Conservation (phyloP, 2,113 vertebrate genomes). For the Siphamia tubifer region DNA sequence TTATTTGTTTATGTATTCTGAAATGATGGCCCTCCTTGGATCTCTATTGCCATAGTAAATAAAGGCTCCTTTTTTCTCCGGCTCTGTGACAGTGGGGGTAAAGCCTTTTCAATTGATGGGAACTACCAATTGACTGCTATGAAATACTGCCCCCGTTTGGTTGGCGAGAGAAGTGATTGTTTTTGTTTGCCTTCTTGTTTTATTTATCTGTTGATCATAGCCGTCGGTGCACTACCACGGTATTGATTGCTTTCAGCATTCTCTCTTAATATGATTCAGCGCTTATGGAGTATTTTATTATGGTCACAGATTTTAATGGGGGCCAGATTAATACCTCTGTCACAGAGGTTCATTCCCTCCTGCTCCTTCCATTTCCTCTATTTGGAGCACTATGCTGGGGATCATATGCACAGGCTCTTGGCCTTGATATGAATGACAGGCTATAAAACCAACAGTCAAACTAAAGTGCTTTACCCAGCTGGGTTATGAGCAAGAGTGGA, state of each 20-base stretch:
- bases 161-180: slow-evolving; percentile 45
- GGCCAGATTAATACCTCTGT: slow-evolving; percentile 71
- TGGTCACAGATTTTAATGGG: slow-evolving; percentile 65
- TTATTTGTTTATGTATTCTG: slow-evolving; percentile 68
- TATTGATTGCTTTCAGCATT: slow-evolving; percentile 60
- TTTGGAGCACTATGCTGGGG: slow-evolving; percentile 18
- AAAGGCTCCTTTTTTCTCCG: slow-evolving; percentile 37
- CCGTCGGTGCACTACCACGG: slow-evolving; percentile 33
- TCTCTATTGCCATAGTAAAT: slow-evolving; percentile 53
- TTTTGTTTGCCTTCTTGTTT: slow-evolving; percentile 28
- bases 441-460: slow-evolving; percentile 63
- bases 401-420: slow-evolving; percentile 44
- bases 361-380: slow-evolving; percentile 8
- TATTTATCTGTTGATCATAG: slow-evolving; percentile 68
- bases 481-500: slow-evolving; percentile 45
- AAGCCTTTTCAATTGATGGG: slow-evolving; percentile 8
- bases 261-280: slow-evolving; percentile 61
- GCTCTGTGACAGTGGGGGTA: neutral
- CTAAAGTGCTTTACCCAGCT: slow-evolving; percentile 69
- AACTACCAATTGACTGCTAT: slow-evolving; percentile 33
- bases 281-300: slow-evolving; percentile 71
- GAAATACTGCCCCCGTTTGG: slow-evolving; percentile 75
- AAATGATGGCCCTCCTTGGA: slow-evolving; percentile 62
- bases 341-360: slow-evolving; percentile 44
- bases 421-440: slow-evolving; percentile 57